A percentile compares a stretch with the other conserved stretches of the same genome.
Evolutionary conservation across 2,113 vertebrate species (phyloP).

Genomic region (Muntiacus muntjak): DNA sequence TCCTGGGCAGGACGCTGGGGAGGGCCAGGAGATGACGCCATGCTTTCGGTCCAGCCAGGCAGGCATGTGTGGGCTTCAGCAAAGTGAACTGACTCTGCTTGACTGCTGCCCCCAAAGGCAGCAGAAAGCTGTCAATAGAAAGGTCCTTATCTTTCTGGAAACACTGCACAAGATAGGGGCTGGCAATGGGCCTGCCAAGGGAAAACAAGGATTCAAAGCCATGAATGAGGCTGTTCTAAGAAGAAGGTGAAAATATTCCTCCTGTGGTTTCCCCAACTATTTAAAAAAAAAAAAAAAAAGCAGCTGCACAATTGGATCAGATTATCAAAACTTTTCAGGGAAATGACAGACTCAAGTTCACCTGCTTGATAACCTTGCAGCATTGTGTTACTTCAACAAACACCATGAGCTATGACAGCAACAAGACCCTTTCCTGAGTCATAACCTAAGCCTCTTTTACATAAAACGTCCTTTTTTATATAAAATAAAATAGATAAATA

Average conservation of each 20-base stretch:
- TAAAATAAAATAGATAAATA: neutral
- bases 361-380: neutral
- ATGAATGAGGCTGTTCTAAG: neutral
- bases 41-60: rapidly evolving
- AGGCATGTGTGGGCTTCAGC: neutral
- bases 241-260: slow-evolving; percentile 4
- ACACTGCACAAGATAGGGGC: neutral
- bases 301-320: slow-evolving; percentile 41
- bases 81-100: neutral
- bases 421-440: neutral
- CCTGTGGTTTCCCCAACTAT: neutral
- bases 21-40: neutral
- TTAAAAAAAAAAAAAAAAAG: neutral
- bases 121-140: neutral
- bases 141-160: neutral
- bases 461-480: neutral
- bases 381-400: neutral
- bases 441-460: neutral
- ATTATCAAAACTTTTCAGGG: slow-evolving; percentile 42
- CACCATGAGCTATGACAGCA: neutral
- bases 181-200: neutral
- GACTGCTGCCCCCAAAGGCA: neutral
- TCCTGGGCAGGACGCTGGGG: rapidly evolving
- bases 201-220: neutral
- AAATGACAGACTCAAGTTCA: slow-evolving; percentile 41